Conservation (phyloP, 2,888 invertebrate species). For the Heliconius cydno region DNA sequence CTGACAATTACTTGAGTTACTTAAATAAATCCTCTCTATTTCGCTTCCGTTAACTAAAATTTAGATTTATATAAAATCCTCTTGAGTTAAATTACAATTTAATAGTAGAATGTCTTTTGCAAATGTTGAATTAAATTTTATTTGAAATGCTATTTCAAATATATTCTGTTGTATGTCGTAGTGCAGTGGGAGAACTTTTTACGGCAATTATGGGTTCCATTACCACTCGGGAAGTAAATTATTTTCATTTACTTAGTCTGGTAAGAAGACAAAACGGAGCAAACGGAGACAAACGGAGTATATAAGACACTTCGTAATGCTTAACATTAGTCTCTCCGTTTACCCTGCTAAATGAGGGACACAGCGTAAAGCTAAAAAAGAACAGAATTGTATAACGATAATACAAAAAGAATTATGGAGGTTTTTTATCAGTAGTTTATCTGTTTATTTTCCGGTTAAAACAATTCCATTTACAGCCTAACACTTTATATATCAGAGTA, state of each 20-base stretch:
- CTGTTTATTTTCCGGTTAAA: no score
- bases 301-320: no score
- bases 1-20: conserved; percentile 55
- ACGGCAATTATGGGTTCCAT: background rate
- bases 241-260: background rate
- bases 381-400: no score
- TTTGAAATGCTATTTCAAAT: background rate
- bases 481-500: no score
- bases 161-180: background rate
- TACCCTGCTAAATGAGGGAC: no score
- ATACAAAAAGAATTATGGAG: no score
- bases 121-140: conserved; percentile 1
- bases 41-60: conserved; percentile 32
- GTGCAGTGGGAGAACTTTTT: background rate
- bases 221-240: background rate
- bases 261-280: no score
- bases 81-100: conserved; percentile 7
- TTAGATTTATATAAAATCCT: conserved; percentile 25
- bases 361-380: no score
- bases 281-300: no score
- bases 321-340: no score
- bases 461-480: no score
- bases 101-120: background rate
- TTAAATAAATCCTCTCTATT: conserved; percentile 42
- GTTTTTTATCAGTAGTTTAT: no score